phyloP scores from a whole-genome alignment of 2,113 vertebrate species.

The Pterocles gutturalis region DNA sequence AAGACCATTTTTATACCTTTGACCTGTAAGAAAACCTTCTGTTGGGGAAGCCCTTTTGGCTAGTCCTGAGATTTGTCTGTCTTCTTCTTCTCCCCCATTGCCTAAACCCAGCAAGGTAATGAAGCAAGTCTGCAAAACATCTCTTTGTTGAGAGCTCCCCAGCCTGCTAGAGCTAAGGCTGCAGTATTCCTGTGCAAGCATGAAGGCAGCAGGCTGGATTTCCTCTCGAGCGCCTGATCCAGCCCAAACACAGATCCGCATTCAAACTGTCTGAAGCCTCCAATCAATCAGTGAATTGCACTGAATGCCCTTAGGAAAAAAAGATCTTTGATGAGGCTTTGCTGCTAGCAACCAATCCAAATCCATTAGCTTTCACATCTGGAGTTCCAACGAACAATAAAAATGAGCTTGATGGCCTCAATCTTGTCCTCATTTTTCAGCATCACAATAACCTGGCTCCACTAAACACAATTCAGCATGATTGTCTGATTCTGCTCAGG shows the following conservation, averaged over 20 bases:
- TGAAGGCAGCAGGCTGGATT: constrained; percentile 52
- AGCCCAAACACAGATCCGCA: constrained; percentile 67
- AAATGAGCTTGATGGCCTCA: constrained; percentile 79
- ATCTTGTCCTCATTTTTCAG: constrained; percentile 80
- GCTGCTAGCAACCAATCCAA: constrained; percentile 76
- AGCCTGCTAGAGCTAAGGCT: constrained; percentile 33
- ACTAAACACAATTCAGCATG: constrained; percentile 76
- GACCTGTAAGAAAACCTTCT: background rate
- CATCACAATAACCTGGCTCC: constrained; percentile 77
- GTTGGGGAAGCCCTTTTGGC: background rate
- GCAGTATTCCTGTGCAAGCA: background rate
- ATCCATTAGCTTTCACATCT: constrained; percentile 80
- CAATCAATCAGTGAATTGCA: constrained; percentile 78
- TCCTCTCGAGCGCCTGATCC: constrained; percentile 22
- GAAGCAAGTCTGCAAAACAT: background rate
- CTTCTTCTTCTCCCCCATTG: background rate
- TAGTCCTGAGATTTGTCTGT: background rate
- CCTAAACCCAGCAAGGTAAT: background rate
- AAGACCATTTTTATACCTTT: background rate
- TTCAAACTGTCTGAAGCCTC: constrained; percentile 69
- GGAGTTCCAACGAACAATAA: constrained; percentile 77
- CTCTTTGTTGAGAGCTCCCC: background rate
- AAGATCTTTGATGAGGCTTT: constrained; percentile 79
- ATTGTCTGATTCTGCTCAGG: constrained; percentile 70
- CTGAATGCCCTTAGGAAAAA: constrained; percentile 76